Conservation (phyloP, 2,888 invertebrate species). For the Andrena hattorfiana region DNA sequence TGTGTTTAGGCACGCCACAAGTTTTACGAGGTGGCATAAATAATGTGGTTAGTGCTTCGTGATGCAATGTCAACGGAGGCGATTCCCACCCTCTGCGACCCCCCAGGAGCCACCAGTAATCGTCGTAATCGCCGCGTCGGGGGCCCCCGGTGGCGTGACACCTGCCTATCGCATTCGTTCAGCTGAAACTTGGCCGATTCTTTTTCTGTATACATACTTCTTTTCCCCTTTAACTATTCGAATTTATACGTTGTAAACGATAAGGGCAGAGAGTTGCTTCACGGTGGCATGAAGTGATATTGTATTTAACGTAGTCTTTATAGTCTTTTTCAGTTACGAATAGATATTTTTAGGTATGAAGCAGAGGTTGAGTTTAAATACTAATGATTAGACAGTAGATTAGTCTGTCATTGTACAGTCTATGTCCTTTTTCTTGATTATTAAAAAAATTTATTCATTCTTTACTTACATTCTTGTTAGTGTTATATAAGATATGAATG, state of each 20-base stretch:
- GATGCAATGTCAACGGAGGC: slow-evolving; percentile 80
- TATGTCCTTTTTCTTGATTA: too few species aligned
- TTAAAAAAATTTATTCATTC: too few species aligned
- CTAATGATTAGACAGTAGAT: too few species aligned
- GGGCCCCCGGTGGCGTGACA: slow-evolving; percentile 72
- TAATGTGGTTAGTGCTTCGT: slow-evolving; percentile 82
- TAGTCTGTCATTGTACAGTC: too few species aligned
- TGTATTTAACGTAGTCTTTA: not conserved
- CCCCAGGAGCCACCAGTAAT: slow-evolving; percentile 72
- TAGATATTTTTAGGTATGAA: not conserved
- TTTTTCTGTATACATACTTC: slow-evolving; percentile 2
- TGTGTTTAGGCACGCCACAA: slow-evolving; percentile 82
- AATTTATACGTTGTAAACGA: slow-evolving; percentile 7
- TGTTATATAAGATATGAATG: too few species aligned
- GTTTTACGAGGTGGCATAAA: slow-evolving; percentile 83
- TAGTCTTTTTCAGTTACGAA: not conserved
- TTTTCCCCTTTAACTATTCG: slow-evolving; percentile 1
- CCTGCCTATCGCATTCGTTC: slow-evolving; percentile 68
- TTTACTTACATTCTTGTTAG: too few species aligned
- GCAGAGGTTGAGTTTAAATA: too few species aligned
- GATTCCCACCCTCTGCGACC: slow-evolving; percentile 52
- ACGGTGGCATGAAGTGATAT: not conserved
- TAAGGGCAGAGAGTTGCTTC: slow-evolving; percentile 13
- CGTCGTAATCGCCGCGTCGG: slow-evolving; percentile 73
- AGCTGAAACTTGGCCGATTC: slow-evolving; percentile 33